phyloP scores from a whole-genome alignment of 2,113 vertebrate species.

The Eira barbara region DNA sequence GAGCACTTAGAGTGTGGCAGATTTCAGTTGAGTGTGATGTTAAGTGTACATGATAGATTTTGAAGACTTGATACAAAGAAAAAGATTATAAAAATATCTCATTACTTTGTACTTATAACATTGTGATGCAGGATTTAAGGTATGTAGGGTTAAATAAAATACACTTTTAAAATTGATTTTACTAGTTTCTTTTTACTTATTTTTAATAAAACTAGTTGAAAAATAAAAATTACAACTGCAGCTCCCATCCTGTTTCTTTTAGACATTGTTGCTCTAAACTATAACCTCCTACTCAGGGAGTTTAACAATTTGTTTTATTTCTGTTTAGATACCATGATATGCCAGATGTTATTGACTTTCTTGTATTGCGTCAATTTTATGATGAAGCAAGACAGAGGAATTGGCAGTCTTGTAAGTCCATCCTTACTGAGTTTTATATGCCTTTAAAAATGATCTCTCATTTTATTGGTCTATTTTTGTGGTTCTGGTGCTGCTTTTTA shows the following conservation, averaged over 20 bases:
- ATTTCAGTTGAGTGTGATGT: neutral
- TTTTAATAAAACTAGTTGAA: neutral
- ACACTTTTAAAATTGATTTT: neutral
- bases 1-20: neutral
- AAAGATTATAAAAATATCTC: neutral
- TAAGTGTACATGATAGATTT: neutral
- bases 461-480: neutral
- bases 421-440: neutral
- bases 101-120: neutral
- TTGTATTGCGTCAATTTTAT: constrained; percentile 95
- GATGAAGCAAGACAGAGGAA: constrained; percentile 93
- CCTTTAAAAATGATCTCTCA: neutral
- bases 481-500: neutral
- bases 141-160: neutral
- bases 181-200: neutral
- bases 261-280: neutral
- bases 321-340: constrained; percentile 95
- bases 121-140: neutral
- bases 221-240: neutral
- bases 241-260: neutral
- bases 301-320: constrained; percentile 4
- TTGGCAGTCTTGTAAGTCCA: constrained; percentile 92
- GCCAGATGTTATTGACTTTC: constrained; percentile 98
- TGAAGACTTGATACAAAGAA: neutral
- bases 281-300: neutral